phyloP scores from a whole-genome alignment of 2,113 vertebrate species.

The Tiliqua scincoides region DNA sequence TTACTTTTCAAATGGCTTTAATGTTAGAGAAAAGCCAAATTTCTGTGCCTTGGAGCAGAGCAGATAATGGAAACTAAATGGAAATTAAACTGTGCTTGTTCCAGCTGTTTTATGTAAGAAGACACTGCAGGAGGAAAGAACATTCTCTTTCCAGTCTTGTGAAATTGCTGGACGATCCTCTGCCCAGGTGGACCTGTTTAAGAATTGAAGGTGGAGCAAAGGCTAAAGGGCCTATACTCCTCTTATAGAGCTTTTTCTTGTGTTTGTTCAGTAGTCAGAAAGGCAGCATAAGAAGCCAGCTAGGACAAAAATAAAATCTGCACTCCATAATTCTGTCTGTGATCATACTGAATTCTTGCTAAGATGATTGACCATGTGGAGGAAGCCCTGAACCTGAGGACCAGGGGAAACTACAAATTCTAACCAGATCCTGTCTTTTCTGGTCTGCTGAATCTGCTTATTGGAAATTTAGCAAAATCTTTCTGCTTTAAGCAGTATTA shows the following conservation, averaged over 20 bases:
- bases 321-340: neutral
- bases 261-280: accelerated
- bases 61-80: conserved; percentile 33
- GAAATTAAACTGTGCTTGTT: conserved; percentile 17
- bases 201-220: neutral
- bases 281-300: accelerated
- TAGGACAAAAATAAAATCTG: accelerated
- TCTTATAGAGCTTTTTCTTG: accelerated
- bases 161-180: neutral
- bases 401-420: conserved; percentile 52
- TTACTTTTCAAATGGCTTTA: conserved; percentile 22
- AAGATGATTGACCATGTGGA: conserved; percentile 36
- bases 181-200: neutral
- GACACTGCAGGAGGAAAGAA: neutral
- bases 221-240: conserved; percentile 1
- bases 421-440: conserved; percentile 34
- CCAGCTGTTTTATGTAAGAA: conserved; percentile 4
- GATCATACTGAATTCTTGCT: conserved; percentile 25
- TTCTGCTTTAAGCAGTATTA: accelerated
- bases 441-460: neutral
- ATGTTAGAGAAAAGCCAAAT: conserved; percentile 10
- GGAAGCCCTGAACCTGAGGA: conserved; percentile 50
- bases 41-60: conserved; percentile 10
- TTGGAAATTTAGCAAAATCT: conserved; percentile 8
- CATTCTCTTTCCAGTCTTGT: conserved; percentile 3